phyloP scores from a whole-genome alignment of 1,140 invertebrate species.

The Nephila pilipes region DNA sequence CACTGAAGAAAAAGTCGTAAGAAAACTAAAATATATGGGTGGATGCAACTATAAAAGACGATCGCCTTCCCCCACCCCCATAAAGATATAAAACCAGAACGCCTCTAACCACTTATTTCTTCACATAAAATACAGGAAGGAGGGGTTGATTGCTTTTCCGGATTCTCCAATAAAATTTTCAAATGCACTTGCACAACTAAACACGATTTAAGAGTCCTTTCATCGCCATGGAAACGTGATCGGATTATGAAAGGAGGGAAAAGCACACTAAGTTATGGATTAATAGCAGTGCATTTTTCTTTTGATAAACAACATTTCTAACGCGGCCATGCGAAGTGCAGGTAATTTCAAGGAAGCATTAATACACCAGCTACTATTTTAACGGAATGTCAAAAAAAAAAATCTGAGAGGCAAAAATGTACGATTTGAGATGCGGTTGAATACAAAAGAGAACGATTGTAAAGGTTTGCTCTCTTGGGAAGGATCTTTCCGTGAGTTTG shows the following conservation, averaged over 20 bases:
- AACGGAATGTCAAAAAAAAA: constrained; percentile 5
- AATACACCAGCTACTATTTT: neutral
- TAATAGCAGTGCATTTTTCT: neutral
- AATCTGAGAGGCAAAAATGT: neutral
- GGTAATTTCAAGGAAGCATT: constrained; percentile 6
- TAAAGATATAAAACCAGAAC: neutral
- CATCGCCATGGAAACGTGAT: constrained; percentile 1
- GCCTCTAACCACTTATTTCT: neutral
- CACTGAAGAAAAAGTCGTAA: too few relatives aligned
- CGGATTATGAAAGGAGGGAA: constrained; percentile 14
- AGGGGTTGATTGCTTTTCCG: neutral
- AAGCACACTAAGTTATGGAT: neutral
- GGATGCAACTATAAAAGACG: too few relatives aligned
- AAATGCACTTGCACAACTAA: neutral
- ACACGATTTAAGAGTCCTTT: neutral
- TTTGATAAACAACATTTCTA: neutral
- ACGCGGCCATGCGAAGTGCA: neutral
- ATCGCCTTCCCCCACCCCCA: neutral
- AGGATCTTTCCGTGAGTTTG: neutral
- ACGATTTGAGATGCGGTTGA: constrained; percentile 20
- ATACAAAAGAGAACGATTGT: neutral
- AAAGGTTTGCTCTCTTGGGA: neutral
- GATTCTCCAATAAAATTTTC: neutral
- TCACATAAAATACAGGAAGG: neutral
- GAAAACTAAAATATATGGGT: too few relatives aligned